phyloP scores from a whole-genome alignment of 1,140 invertebrate genomes.

The Polypedilum vanderplanki region DNA sequence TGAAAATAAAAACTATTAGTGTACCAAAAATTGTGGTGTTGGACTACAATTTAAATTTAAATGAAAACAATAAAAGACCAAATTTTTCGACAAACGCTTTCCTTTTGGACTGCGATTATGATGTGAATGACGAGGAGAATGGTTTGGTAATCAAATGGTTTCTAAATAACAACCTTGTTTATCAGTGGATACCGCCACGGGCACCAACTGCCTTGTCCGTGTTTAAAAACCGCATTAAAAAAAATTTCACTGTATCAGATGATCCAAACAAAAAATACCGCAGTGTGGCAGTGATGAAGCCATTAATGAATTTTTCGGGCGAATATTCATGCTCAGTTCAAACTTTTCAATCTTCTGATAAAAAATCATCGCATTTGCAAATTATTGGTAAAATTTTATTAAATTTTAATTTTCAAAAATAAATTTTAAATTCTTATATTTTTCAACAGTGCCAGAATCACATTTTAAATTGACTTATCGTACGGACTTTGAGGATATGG shows the following conservation, averaged over 20 bases:
- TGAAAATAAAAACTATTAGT: not conserved
- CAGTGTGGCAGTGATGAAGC: constrained; percentile 43
- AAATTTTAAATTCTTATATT: not conserved
- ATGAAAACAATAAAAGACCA: not conserved
- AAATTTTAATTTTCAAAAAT: no score
- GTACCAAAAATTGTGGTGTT: not conserved
- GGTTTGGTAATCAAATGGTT: constrained; percentile 44
- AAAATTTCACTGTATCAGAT: not conserved
- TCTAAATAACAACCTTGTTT: constrained; percentile 43
- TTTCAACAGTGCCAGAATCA: constrained; percentile 30
- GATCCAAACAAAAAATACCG: constrained; percentile 37
- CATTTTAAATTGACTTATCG: constrained; percentile 29
- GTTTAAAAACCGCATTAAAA: constrained; percentile 11
- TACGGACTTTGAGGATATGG: constrained; percentile 8
- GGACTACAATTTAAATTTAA: constrained; percentile 12
- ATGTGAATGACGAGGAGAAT: constrained; percentile 39
- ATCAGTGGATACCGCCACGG: constrained; percentile 44
- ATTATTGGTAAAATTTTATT: constrained; percentile 41
- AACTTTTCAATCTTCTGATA: constrained; percentile 43
- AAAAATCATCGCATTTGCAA: constrained; percentile 43
- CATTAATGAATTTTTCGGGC: constrained; percentile 44
- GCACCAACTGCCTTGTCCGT: constrained; percentile 32
- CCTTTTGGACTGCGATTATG: constrained; percentile 43
- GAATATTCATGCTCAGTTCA: constrained; percentile 44
- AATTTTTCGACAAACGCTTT: constrained; percentile 30